Evolutionary conservation across 1,140 invertebrate genomes (phyloP).

Genomic region (Drosophila lacteicornis): DNA sequence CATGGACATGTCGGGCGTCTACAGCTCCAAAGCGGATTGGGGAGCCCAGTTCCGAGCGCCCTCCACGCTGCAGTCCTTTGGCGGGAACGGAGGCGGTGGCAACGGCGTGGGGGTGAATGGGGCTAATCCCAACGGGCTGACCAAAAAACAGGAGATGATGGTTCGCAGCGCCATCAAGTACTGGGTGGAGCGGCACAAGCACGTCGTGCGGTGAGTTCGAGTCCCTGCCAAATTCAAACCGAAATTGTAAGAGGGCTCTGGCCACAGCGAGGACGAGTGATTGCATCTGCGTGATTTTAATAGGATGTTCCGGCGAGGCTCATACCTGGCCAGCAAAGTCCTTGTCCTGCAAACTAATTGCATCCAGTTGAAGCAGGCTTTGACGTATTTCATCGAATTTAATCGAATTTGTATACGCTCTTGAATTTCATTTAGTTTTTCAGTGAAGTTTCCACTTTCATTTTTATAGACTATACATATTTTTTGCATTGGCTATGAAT

Average conservation of each 20-base stretch:
- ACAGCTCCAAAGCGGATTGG: slow-evolving; percentile 91
- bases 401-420: background rate
- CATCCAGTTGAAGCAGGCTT: slow-evolving; percentile 5
- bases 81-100: slow-evolving; percentile 45
- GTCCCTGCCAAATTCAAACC: slow-evolving; percentile 9
- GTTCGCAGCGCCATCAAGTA: slow-evolving; percentile 94
- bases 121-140: slow-evolving; percentile 90
- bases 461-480: too few relatives aligned
- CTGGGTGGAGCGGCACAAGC: slow-evolving; percentile 94
- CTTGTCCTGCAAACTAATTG: slow-evolving; percentile 15
- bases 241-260: slow-evolving; percentile 19
- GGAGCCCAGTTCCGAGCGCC: slow-evolving; percentile 89
- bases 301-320: background rate
- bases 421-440: background rate
- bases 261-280: slow-evolving; percentile 6
- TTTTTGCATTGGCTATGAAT: background rate
- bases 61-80: slow-evolving; percentile 88
- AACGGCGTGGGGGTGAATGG: slow-evolving; percentile 42
- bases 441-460: background rate
- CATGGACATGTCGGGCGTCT: slow-evolving; percentile 90
- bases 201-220: slow-evolving; percentile 90
- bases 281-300: slow-evolving; percentile 19
- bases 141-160: slow-evolving; percentile 92
- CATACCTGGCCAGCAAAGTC: slow-evolving; percentile 1
- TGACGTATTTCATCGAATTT: background rate